Conservation (phyloP, 2,888 invertebrate species). For the Hydroisotoma schaefferi region DNA sequence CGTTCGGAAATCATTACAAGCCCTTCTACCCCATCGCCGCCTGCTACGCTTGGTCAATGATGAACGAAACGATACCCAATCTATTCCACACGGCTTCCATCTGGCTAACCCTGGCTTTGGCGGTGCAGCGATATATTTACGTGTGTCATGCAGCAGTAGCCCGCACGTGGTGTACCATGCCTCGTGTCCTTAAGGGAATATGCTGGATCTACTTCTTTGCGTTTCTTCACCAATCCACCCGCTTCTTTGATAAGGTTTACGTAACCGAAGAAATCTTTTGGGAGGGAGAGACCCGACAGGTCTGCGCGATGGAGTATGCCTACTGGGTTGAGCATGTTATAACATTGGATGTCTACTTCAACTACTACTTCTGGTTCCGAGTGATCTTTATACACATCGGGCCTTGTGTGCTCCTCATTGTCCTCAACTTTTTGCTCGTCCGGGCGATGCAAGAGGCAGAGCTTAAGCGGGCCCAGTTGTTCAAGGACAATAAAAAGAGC, state of each 20-base stretch:
- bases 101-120: slow-evolving; percentile 85
- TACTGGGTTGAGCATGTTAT: slow-evolving; percentile 67
- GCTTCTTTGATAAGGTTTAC: slow-evolving; percentile 72
- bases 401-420: slow-evolving; percentile 82
- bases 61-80: slow-evolving; percentile 67
- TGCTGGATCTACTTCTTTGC: slow-evolving; percentile 68
- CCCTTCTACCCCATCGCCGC: slow-evolving; percentile 69
- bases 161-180: slow-evolving; percentile 65
- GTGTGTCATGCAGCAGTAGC: slow-evolving; percentile 90
- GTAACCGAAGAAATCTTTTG: slow-evolving; percentile 64
- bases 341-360: slow-evolving; percentile 73
- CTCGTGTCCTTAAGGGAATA: slow-evolving; percentile 53
- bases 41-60: slow-evolving; percentile 69
- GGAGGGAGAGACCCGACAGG: slow-evolving; percentile 57
- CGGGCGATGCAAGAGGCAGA: slow-evolving; percentile 81
- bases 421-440: slow-evolving; percentile 82
- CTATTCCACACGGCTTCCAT: slow-evolving; percentile 92
- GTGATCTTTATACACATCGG: slow-evolving; percentile 87
- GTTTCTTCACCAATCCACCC: slow-evolving; percentile 73
- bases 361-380: slow-evolving; percentile 76
- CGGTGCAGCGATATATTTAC: slow-evolving; percentile 90
- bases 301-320: slow-evolving; percentile 54
- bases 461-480: slow-evolving; percentile 68
- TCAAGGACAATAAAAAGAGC: slow-evolving; percentile 66
- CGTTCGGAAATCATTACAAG: slow-evolving; percentile 80